phyloP scores from a whole-genome alignment of 2,888 invertebrate species.

The Stictocephala bisonia region DNA sequence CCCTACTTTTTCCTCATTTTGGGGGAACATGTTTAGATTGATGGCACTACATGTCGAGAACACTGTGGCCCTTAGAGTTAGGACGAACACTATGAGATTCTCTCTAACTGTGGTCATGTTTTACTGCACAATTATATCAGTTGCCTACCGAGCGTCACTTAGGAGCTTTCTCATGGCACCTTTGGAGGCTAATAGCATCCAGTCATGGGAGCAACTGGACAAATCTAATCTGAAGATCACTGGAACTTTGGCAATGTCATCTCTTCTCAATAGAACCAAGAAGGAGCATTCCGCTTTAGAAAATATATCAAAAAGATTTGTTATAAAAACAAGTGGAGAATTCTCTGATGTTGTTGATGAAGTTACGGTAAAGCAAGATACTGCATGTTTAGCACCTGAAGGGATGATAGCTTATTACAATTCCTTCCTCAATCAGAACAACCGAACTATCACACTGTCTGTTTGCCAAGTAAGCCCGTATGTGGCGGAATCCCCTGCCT shows the following conservation, averaged over 20 bases:
- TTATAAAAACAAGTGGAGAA: not conserved
- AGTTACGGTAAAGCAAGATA: not conserved
- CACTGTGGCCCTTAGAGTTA: not conserved
- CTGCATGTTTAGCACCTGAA: constrained; percentile 11
- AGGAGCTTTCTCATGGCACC: constrained; percentile 12
- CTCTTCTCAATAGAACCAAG: not conserved
- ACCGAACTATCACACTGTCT: not conserved
- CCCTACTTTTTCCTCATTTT: not conserved
- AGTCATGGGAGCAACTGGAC: constrained; percentile 3
- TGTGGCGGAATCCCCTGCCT: not conserved
- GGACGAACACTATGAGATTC: not conserved
- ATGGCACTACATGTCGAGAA: constrained; percentile 1
- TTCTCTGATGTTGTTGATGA: not conserved
- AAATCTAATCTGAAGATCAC: not conserved
- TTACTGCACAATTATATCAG: constrained; percentile 19
- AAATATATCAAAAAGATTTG: not conserved
- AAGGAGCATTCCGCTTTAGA: not conserved
- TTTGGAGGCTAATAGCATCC: not conserved
- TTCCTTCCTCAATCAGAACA: not conserved
- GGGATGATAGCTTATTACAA: not conserved
- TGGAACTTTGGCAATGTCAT: not conserved
- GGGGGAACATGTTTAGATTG: not conserved
- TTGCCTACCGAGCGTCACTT: constrained; percentile 5
- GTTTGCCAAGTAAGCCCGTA: not conserved
- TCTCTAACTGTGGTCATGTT: not conserved